Percentiles rank a stretch among this genome's conserved stretches.
These are phyloP conservation scores for Eutolmus rufibarbis DNA, from an alignment of 2,888 invertebrate genomes.

Conservation along the genomic window DNA sequence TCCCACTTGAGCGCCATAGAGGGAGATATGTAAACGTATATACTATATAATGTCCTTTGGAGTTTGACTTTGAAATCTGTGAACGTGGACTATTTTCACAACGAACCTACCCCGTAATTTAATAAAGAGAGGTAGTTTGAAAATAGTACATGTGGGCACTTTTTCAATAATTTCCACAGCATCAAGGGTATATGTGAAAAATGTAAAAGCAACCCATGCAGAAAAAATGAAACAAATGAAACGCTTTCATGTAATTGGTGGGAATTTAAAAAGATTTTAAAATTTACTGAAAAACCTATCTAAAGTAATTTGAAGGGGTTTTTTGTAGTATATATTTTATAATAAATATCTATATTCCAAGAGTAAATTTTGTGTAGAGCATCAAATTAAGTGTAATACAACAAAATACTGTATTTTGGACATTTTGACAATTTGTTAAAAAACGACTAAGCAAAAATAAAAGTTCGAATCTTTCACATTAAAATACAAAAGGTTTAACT, in stretches of 20 bases:
- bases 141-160: neutral
- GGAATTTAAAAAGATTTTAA: neutral
- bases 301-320: no score
- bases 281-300: no score
- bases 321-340: no score
- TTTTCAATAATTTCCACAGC: neutral
- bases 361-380: no score
- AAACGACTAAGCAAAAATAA: no score
- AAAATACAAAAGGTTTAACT: no score
- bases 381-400: no score
- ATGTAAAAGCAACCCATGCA: neutral
- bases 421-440: no score
- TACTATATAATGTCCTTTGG: neutral
- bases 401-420: no score
- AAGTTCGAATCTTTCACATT: no score
- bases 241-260: neutral
- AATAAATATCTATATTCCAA: no score
- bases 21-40: neutral
- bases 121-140: neutral
- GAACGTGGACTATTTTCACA: neutral
- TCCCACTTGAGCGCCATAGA: neutral
- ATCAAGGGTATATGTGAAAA: neutral
- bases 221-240: neutral
- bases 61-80: neutral
- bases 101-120: neutral